Conservation (phyloP, 2,888 invertebrate genomes). For the Ectropis crepuscularia region DNA sequence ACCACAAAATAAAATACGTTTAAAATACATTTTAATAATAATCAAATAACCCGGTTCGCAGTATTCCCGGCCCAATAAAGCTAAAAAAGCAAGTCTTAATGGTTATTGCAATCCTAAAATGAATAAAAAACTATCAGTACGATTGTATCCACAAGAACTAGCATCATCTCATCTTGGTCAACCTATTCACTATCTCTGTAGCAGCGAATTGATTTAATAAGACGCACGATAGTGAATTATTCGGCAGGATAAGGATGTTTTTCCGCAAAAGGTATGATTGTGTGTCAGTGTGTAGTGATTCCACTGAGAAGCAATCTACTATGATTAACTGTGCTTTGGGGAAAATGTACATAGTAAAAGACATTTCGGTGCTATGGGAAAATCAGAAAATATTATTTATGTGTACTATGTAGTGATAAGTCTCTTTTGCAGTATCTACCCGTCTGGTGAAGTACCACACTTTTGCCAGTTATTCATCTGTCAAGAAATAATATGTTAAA, state of each 20-base stretch:
- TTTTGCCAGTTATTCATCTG: too few relatives aligned
- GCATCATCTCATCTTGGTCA: conserved; percentile 6
- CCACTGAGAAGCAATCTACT: conserved; percentile 15
- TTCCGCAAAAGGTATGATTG: conserved; percentile 21
- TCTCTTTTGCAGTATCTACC: too few relatives aligned
- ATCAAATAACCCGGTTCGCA: too few relatives aligned
- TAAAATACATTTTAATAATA: too few relatives aligned
- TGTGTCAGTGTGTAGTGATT: conserved; percentile 15
- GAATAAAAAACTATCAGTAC: background rate
- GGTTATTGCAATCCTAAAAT: too few relatives aligned
- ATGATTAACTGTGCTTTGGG: conserved; percentile 14
- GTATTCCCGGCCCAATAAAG: too few relatives aligned
- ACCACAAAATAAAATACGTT: too few relatives aligned
- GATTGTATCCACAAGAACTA: background rate
- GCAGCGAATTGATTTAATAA: conserved; percentile 37
- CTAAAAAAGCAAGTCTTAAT: too few relatives aligned
- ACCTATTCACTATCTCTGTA: conserved; percentile 28
- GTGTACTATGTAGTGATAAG: too few relatives aligned
- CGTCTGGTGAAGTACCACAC: too few relatives aligned
- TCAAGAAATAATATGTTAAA: too few relatives aligned
- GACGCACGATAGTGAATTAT: conserved; percentile 27
- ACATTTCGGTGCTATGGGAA: background rate
- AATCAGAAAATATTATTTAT: background rate
- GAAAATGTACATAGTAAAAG: background rate
- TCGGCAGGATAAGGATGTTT: conserved; percentile 19